These are phyloP conservation scores for Steatocranus sp. DNA, from an alignment of 2,797 vertebrate genomes.

Conservation along the genomic window DNA sequence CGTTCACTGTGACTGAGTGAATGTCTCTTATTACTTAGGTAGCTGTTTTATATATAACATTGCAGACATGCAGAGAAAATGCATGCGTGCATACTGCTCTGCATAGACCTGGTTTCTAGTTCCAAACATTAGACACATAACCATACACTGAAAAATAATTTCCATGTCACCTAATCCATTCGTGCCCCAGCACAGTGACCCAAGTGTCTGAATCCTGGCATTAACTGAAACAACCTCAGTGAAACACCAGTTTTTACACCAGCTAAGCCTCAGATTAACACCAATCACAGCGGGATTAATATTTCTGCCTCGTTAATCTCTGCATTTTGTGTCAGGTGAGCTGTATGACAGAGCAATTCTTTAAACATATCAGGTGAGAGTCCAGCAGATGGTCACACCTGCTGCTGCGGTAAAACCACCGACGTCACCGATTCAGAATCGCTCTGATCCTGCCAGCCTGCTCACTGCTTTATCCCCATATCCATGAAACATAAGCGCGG, in stretches of 20 bases:
- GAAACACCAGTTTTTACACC: background rate
- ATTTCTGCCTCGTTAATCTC: conserved; percentile 19
- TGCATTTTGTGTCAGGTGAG: conserved; percentile 7
- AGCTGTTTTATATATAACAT: background rate
- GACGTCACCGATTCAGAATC: conserved; percentile 9
- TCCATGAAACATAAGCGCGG: background rate
- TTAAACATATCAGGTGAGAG: conserved; percentile 31
- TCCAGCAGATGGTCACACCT: conserved; percentile 43
- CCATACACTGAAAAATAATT: conserved; percentile 1
- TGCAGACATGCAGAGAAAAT: background rate
- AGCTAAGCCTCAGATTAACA: conserved; percentile 30
- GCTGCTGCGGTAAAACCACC: conserved; percentile 34
- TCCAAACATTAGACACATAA: background rate
- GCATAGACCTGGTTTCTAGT: background rate
- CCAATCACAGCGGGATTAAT: conserved; percentile 6
- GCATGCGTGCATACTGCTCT: background rate
- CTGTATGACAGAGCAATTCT: background rate
- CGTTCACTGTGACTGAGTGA: background rate
- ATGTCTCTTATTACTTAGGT: background rate
- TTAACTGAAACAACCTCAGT: background rate
- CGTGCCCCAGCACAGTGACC: background rate
- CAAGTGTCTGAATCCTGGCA: background rate
- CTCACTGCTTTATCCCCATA: background rate
- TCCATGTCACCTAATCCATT: background rate
- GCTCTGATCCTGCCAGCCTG: conserved; percentile 33